A percentile compares a stretch with the other conserved stretches of the same genome.
Conservation (phyloP, 2,888 invertebrate species). For the Cephus spinipes region DNA sequence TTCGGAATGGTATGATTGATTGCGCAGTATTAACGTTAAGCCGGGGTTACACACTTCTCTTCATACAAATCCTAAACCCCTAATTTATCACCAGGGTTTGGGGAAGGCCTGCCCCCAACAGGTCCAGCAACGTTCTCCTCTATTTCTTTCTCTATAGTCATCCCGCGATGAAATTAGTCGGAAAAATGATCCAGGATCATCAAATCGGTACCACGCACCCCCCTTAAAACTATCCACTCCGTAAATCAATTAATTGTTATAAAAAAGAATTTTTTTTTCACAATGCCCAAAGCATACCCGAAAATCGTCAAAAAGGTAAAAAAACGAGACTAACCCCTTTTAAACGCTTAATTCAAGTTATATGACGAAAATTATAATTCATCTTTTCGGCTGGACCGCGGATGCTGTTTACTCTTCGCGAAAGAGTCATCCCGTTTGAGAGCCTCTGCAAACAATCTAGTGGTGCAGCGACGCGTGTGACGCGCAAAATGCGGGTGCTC, state of each 20-base stretch:
- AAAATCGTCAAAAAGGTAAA: neutral
- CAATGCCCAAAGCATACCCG: neutral
- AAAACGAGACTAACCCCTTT: neutral
- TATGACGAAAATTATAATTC: neutral
- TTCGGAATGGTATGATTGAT: conserved; percentile 60
- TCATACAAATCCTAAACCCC: conserved; percentile 60
- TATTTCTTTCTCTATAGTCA: conserved; percentile 22
- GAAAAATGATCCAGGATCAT: conserved; percentile 27
- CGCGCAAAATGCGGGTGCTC: conserved; percentile 66
- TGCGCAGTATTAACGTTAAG: conserved; percentile 57
- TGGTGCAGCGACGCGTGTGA: conserved; percentile 66
- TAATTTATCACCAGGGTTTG: conserved; percentile 60
- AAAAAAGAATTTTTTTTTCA: neutral
- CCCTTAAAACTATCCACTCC: neutral
- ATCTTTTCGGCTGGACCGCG: conserved; percentile 5
- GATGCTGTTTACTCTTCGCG: neutral
- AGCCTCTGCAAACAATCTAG: conserved; percentile 68
- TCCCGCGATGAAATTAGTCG: conserved; percentile 43
- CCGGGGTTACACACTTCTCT: conserved; percentile 64
- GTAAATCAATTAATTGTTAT: neutral
- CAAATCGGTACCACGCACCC: neutral
- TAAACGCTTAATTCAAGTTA: neutral
- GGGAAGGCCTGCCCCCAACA: conserved; percentile 52
- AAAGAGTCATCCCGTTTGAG: conserved; percentile 49
- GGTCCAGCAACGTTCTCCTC: conserved; percentile 41